Percentiles rank a stretch among this genome's conserved stretches.
Conservation (phyloP, 2,113 vertebrate species). For the Amphiprion percula region DNA sequence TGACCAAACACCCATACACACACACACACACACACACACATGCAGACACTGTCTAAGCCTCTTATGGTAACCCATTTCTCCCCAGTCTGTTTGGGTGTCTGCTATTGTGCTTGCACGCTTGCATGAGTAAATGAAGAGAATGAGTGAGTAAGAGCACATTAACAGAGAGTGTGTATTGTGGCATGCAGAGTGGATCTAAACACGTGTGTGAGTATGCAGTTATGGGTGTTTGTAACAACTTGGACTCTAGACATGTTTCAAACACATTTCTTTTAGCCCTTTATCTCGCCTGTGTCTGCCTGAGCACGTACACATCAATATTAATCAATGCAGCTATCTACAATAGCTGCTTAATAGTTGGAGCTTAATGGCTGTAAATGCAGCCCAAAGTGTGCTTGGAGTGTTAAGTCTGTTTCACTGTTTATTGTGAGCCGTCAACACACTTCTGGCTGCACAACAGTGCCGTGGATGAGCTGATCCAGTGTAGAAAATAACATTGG, state of each 20-base stretch:
- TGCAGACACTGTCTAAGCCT: constrained; percentile 60
- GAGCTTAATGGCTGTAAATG: background rate
- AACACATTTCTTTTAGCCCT: background rate
- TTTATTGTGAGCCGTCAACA: background rate
- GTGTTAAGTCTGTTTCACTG: background rate
- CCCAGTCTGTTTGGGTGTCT: constrained; percentile 67
- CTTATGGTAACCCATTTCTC: constrained; percentile 74
- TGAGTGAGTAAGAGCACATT: constrained; percentile 2
- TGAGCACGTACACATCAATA: background rate
- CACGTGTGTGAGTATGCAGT: background rate
- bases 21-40: constrained; percentile 36
- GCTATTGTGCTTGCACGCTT: constrained; percentile 30
- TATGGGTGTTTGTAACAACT: background rate
- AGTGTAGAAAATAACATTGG: background rate
- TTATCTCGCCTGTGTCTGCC: background rate
- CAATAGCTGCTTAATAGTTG: background rate
- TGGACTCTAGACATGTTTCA: background rate
- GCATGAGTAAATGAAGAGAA: constrained; percentile 51
- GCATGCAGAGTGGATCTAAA: background rate
- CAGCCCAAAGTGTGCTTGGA: constrained; percentile 1
- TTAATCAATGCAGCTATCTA: background rate
- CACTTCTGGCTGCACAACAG: background rate
- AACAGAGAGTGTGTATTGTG: background rate
- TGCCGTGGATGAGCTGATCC: background rate
- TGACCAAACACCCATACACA: constrained; percentile 28